Conservation (phyloP, 1,140 invertebrate species). For the Drosophila setifemur region DNA sequence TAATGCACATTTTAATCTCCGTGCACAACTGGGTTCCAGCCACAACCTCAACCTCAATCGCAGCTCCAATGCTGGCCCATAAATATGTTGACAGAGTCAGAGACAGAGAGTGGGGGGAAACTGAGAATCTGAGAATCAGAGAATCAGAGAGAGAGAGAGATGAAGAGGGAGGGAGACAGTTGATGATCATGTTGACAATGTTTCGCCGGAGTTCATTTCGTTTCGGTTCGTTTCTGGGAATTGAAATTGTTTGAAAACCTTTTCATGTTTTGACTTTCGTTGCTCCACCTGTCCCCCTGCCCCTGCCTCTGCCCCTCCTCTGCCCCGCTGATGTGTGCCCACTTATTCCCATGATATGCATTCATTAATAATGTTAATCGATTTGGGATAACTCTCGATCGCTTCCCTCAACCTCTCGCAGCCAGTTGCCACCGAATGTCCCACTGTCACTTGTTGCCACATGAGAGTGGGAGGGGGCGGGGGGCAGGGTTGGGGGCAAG, state of each 20-base stretch:
- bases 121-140: neutral
- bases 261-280: constrained; percentile 56
- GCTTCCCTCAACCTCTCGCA: neutral
- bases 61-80: constrained; percentile 29
- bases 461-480: neutral
- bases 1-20: neutral
- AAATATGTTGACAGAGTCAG: constrained; percentile 45
- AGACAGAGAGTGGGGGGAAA: neutral
- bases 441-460: constrained; percentile 11
- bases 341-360: constrained; percentile 55
- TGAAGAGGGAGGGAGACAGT: constrained; percentile 9
- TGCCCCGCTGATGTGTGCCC: neutral
- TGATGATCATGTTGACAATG: constrained; percentile 80
- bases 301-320: neutral
- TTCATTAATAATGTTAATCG: constrained; percentile 79
- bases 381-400: constrained; percentile 46
- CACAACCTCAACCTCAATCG: constrained; percentile 25
- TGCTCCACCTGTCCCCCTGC: constrained; percentile 9
- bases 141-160: neutral
- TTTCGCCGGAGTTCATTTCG: constrained; percentile 51
- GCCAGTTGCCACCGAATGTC: constrained; percentile 39
- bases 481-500: neutral
- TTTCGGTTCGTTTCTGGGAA: constrained; percentile 46
- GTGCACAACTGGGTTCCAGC: neutral
- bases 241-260: constrained; percentile 58